Conservation (phyloP, 2,888 invertebrate genomes). For the Tenthredo livida region DNA sequence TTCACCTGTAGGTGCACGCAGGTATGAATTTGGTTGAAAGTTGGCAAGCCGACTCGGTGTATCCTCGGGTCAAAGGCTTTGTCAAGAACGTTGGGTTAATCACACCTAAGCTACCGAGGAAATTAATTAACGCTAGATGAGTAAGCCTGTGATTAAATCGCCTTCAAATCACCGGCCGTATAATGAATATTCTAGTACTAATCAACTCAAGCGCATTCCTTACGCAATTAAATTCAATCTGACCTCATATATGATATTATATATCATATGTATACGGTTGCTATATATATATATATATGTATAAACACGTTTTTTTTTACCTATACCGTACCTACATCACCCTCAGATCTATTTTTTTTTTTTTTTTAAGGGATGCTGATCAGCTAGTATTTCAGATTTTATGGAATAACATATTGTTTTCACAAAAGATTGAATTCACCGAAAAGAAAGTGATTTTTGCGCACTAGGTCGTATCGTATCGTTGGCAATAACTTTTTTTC, state of each 20-base stretch:
- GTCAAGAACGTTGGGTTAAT: conserved; percentile 65
- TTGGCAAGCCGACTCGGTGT: conserved; percentile 37
- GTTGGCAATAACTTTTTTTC: background rate
- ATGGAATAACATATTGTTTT: background rate
- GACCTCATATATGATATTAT: conserved; percentile 25
- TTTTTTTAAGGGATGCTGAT: too few relatives aligned
- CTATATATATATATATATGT: too few relatives aligned
- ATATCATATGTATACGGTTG: too few relatives aligned
- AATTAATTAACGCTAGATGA: conserved; percentile 73
- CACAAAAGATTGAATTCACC: background rate
- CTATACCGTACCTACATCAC: too few relatives aligned
- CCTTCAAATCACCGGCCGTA: conserved; percentile 69
- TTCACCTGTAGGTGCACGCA: conserved; percentile 38
- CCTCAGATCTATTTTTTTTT: too few relatives aligned
- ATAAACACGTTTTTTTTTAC: too few relatives aligned
- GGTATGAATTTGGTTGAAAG: conserved; percentile 41
- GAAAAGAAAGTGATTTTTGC: background rate
- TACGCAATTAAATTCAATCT: conserved; percentile 58
- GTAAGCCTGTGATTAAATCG: conserved; percentile 71
- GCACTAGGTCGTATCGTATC: background rate
- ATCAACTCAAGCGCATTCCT: conserved; percentile 61
- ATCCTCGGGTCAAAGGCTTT: conserved; percentile 52
- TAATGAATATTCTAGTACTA: conserved; percentile 71
- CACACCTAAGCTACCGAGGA: conserved; percentile 70
- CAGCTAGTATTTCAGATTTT: background rate